Conservation (phyloP, 2,797 vertebrate genomes). For the Anolis apletophallus region DNA sequence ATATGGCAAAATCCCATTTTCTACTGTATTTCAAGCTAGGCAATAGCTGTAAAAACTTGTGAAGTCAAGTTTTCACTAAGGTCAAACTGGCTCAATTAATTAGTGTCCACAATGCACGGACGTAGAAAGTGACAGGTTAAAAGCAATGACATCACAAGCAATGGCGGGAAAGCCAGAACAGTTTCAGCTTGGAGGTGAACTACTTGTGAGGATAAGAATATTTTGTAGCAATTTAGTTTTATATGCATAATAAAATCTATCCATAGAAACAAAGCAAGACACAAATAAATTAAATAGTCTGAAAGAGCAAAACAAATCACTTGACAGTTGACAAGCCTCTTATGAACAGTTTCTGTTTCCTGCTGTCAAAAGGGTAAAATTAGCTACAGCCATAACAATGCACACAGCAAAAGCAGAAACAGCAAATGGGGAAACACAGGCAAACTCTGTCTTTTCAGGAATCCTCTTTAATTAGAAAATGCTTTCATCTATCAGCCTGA, state of each 20-base stretch:
- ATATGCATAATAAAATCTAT: neutral
- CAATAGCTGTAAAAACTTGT: neutral
- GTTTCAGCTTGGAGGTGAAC: neutral
- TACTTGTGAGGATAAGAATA: neutral
- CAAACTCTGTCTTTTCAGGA: conserved; percentile 16
- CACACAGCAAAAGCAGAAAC: neutral
- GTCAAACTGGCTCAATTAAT: neutral
- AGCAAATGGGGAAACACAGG: conserved; percentile 34
- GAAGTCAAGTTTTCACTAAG: neutral
- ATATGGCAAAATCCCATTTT: too few species aligned
- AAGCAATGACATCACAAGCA: neutral
- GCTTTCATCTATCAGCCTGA: neutral
- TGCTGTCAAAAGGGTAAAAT: conserved; percentile 29
- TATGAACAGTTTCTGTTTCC: neutral
- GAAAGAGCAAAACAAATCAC: neutral
- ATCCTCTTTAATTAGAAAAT: neutral
- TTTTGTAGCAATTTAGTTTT: conserved; percentile 3
- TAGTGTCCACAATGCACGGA: neutral
- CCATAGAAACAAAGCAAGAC: neutral
- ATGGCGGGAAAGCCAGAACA: neutral
- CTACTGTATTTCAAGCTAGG: neutral
- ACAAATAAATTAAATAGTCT: neutral
- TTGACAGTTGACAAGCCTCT: neutral
- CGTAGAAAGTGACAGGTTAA: neutral
- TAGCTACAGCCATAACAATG: conserved; percentile 36